Evolutionary conservation across 2,113 vertebrate species (phyloP).

Genomic region (Motacilla tschutschensis): DNA sequence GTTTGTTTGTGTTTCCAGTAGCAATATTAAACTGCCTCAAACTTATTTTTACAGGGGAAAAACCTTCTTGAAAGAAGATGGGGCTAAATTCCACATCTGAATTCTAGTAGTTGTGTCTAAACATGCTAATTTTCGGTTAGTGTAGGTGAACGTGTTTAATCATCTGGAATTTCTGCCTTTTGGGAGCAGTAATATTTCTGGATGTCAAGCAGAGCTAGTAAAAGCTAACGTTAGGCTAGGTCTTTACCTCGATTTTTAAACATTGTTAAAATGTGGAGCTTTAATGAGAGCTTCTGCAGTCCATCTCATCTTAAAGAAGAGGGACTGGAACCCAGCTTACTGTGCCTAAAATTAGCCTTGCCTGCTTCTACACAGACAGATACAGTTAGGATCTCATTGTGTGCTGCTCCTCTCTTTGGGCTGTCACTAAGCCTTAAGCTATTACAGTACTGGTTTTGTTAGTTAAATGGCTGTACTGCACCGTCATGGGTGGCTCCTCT

Average conservation of each 20-base stretch:
- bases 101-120: not conserved
- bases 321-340: not conserved
- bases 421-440: not conserved
- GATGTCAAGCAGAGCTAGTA: not conserved
- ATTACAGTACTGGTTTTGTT: fast-evolving
- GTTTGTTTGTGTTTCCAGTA: not conserved
- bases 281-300: not conserved
- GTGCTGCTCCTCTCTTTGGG: not conserved
- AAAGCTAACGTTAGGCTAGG: not conserved
- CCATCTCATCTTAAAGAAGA: not conserved
- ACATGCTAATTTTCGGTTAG: not conserved
- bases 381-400: not conserved
- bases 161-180: not conserved
- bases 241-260: not conserved
- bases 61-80: conserved; percentile 1
- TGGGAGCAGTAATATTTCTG: not conserved
- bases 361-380: fast-evolving
- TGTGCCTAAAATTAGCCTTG: not conserved
- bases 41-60: conserved; percentile 24
- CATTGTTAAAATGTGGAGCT: not conserved
- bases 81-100: not conserved
- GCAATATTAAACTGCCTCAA: conserved; percentile 1
- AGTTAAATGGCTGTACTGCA: not conserved
- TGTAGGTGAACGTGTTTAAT: not conserved
- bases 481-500: not conserved